These are phyloP conservation scores for Lasioglossum marginatum DNA, from an alignment of 2,888 invertebrate genomes.

Conservation along the genomic window DNA sequence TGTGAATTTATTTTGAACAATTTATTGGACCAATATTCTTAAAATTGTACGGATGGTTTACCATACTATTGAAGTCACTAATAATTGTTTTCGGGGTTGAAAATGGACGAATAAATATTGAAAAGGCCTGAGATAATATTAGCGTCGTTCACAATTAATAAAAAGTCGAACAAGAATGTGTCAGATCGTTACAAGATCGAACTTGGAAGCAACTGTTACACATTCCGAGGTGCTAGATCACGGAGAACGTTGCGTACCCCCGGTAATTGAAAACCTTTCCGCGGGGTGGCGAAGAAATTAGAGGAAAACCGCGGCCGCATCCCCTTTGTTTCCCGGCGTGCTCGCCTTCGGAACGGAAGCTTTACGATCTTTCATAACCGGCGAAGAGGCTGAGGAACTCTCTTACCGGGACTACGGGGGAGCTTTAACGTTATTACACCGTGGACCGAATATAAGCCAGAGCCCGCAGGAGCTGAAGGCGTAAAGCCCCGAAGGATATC, in stretches of 20 bases:
- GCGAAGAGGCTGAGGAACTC: constrained; percentile 6
- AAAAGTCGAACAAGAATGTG: background rate
- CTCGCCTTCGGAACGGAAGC: constrained; percentile 14
- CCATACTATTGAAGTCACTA: too few relatives aligned
- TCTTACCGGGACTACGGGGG: constrained; percentile 14
- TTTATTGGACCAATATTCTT: too few relatives aligned
- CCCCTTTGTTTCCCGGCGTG: constrained; percentile 28
- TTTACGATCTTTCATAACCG: constrained; percentile 48
- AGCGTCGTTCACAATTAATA: background rate
- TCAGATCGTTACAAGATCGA: background rate
- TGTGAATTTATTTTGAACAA: too few relatives aligned
- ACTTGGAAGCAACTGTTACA: background rate
- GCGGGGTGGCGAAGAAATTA: constrained; percentile 9
- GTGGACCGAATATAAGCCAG: constrained; percentile 28
- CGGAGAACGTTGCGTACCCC: background rate
- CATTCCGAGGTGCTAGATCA: background rate
- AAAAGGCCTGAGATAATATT: background rate
- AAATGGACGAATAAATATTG: background rate
- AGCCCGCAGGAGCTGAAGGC: constrained; percentile 15
- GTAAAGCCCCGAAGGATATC: constrained; percentile 29
- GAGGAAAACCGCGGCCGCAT: background rate
- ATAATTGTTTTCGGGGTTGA: too few relatives aligned
- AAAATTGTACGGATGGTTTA: too few relatives aligned
- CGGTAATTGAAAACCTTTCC: constrained; percentile 50
- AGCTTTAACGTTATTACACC: constrained; percentile 49